These are phyloP conservation scores for Drosophila suboccidentalis DNA, from an alignment of 2,888 invertebrate genomes.

Conservation along the genomic window DNA sequence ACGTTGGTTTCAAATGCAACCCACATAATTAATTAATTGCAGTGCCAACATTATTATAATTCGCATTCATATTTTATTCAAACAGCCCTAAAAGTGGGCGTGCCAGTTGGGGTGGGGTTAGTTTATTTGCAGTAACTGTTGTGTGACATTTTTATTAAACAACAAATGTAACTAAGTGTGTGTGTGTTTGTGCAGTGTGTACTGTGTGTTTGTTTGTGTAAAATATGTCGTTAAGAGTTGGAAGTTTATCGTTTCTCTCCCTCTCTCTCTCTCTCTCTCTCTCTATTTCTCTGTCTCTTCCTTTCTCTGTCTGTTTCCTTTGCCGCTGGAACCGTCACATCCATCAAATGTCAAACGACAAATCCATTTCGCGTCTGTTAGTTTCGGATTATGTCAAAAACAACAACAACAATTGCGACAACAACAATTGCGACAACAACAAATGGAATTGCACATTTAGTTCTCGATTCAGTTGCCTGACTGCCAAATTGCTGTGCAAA, in stretches of 20 bases:
- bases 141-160: slow-evolving; percentile 48
- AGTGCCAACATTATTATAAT: slow-evolving; percentile 50
- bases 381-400: slow-evolving; percentile 66
- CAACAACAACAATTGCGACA: slow-evolving; percentile 29
- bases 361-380: slow-evolving; percentile 74
- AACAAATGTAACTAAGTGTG: not conserved
- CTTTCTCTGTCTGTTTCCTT: slow-evolving; percentile 24
- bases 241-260: slow-evolving; percentile 2
- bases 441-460: slow-evolving; percentile 43
- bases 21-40: slow-evolving; percentile 68
- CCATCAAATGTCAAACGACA: slow-evolving; percentile 77
- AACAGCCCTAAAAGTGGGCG: slow-evolving; percentile 8
- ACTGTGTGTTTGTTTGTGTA: slow-evolving; percentile 4
- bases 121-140: slow-evolving; percentile 30
- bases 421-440: slow-evolving; percentile 28
- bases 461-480: slow-evolving; percentile 46
- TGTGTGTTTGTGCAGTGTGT: not conserved
- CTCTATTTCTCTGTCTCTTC: slow-evolving; percentile 4
- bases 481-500: slow-evolving; percentile 68
- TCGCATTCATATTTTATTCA: slow-evolving; percentile 29
- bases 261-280: not conserved
- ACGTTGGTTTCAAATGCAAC: slow-evolving; percentile 35
- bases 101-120: slow-evolving; percentile 2
- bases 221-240: slow-evolving; percentile 29
- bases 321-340: slow-evolving; percentile 50